Base-by-base conservation (phyloP, 2,888 invertebrate genomes). In the Bombylius major region DNA sequence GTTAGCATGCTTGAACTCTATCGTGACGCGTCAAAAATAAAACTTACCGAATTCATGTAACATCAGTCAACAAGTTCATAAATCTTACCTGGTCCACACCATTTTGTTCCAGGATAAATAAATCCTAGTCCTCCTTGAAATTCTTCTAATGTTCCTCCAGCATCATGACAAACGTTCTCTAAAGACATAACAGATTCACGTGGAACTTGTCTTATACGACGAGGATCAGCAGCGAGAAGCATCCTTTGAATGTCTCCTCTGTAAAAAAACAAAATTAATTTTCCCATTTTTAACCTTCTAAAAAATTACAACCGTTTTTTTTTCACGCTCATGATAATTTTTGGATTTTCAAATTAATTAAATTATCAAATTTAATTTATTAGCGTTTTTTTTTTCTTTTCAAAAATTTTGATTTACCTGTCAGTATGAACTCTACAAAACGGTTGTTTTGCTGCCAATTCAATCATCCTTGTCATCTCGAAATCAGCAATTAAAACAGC, bases 61-160 rank as follows among this genome's bases (percentile, higher is more conserved):
- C 23, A n/a, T n/a, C n/a, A 23, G 23, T 23, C 23, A 23, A 23
- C 23, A 3, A 23, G 23, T 23, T 23, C 23, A 23, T 23, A 23
- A 23, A 23, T 23, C 23, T 65, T 64, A 76, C 78, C 87, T 51
- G 83, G 82, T 1, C 87, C 87, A 67, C 87, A 88, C 86, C 87
- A 88, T 66, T 86, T 86, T 0, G 88, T 88, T 4, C 87, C 87
- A 55, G 82, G 81, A 66, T 79, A 80, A 44, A 79, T 78, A 64
- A 80, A 80, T n/a, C 79, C 79, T 14, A 74, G 60, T 1, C 71
- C 71, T 31, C 75, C 75, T 52, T 74, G 71, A 57, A 73, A 71
- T 59, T 71, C 70, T 4, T 65, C 67, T 12, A 60, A 49, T 31
- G 50, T 34, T 36, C 47, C 47, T 33, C 57, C 60, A 12, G 70